Conservation (phyloP, 2,888 invertebrate genomes). For the Sylvicola cinctus region DNA sequence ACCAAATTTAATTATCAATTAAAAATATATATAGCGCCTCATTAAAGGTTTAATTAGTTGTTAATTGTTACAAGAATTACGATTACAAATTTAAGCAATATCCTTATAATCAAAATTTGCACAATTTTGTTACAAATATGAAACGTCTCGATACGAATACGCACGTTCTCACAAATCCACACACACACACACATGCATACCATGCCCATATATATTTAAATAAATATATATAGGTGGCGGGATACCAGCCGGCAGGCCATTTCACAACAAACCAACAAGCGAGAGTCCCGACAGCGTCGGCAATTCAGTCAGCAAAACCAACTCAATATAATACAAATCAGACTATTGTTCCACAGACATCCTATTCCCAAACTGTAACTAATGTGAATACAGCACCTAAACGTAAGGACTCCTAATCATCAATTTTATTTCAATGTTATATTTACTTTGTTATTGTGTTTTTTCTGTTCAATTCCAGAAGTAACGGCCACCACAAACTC, state of each 20-base stretch:
- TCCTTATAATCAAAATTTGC: too few relatives aligned
- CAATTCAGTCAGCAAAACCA: slow-evolving; percentile 34
- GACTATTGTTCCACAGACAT: slow-evolving; percentile 14
- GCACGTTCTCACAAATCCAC: too few relatives aligned
- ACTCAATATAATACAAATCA: slow-evolving; percentile 35
- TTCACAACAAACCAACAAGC: too few relatives aligned
- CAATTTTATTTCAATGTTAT: slow-evolving; percentile 2
- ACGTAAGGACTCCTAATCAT: slow-evolving; percentile 26
- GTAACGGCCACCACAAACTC: slow-evolving; percentile 35
- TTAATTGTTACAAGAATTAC: too few relatives aligned
- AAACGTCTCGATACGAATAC: too few relatives aligned
- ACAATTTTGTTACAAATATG: too few relatives aligned
- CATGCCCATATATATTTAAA: background rate
- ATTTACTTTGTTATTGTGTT: background rate
- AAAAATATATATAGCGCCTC: too few relatives aligned
- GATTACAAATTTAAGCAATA: too few relatives aligned
- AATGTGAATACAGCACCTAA: slow-evolving; percentile 23
- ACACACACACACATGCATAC: background rate
- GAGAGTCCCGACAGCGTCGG: slow-evolving; percentile 34
- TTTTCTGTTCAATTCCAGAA: slow-evolving; percentile 6
- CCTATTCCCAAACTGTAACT: slow-evolving; percentile 10
- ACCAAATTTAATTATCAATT: too few relatives aligned
- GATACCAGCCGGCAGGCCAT: slow-evolving; percentile 12
- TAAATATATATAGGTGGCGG: slow-evolving; percentile 5
- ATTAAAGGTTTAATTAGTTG: too few relatives aligned